A percentile compares a stretch with the other conserved stretches of the same genome.
These are phyloP conservation scores for Synodontis membranacea DNA, from an alignment of 2,113 vertebrate genomes.

Conservation along the genomic window DNA sequence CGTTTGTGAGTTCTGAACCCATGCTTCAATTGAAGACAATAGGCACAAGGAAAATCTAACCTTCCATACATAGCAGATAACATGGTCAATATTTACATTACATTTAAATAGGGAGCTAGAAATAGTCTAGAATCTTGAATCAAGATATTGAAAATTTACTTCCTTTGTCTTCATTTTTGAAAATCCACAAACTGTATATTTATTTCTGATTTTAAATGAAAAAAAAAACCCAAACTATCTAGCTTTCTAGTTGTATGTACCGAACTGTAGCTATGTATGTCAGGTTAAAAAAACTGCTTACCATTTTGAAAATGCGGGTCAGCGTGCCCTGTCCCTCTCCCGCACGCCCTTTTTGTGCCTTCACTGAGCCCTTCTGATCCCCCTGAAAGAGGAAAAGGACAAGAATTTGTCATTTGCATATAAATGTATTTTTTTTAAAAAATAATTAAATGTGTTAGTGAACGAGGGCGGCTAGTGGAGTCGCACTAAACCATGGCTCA, in stretches of 20 bases:
- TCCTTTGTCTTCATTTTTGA: too few relatives aligned
- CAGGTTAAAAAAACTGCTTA: conserved; percentile 65
- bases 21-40: too few relatives aligned
- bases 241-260: neutral
- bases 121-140: too few relatives aligned
- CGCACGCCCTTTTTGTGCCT: conserved; percentile 84
- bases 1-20: too few relatives aligned
- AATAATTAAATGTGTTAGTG: neutral
- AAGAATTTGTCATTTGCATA: neutral
- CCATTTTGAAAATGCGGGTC: conserved; percentile 98
- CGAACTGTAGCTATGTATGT: neutral
- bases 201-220: neutral
- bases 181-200: too few relatives aligned
- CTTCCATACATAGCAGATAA: too few relatives aligned
- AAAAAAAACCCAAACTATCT: neutral
- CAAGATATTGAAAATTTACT: too few relatives aligned
- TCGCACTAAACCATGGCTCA: neutral
- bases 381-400: conserved; percentile 58
- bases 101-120: too few relatives aligned
- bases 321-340: conserved; percentile 89
- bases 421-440: neutral
- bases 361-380: conserved; percentile 72
- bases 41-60: too few relatives aligned
- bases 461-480: neutral
- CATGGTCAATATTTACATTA: too few relatives aligned